A percentile compares a stretch with the other conserved stretches of the same genome.
These are phyloP conservation scores for Verasper variegatus DNA, from an alignment of 2,113 vertebrate genomes.

Conservation along the genomic window DNA sequence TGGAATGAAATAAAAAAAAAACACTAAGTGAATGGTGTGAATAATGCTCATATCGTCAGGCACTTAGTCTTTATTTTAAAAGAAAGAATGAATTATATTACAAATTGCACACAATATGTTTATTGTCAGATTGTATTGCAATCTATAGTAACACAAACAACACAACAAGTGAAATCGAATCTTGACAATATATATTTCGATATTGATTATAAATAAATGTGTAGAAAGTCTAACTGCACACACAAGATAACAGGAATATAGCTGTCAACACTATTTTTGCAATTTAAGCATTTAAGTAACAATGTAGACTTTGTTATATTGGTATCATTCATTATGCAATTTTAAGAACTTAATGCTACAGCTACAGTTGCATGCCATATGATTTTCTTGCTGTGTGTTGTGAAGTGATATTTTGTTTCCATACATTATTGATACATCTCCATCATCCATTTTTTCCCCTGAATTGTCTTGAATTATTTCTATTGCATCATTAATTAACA, in stretches of 20 bases:
- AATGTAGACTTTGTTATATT: neutral
- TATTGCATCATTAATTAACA: conserved; percentile 78
- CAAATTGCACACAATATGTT: neutral
- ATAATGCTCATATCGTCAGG: conserved; percentile 16
- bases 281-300: neutral
- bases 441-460: conserved; percentile 48
- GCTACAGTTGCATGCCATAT: conserved; percentile 78
- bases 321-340: neutral
- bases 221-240: no score
- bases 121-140: no score
- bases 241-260: neutral
- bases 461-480: conserved; percentile 60
- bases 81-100: neutral
- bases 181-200: neutral
- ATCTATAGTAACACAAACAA: no score
- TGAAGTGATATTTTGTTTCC: conserved; percentile 79
- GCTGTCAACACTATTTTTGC: neutral
- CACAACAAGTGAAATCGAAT: neutral
- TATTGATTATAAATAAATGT: no score
- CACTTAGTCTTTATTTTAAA: neutral
- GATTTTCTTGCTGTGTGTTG: conserved; percentile 77
- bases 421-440: conserved; percentile 77
- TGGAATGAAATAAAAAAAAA: conserved; percentile 31
- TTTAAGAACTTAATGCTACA: conserved; percentile 25
- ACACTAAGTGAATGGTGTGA: conserved; percentile 21